A percentile compares a stretch with the other conserved stretches of the same genome.
Conservation (phyloP, 2,888 invertebrate genomes). For the Ophion ellenae region DNA sequence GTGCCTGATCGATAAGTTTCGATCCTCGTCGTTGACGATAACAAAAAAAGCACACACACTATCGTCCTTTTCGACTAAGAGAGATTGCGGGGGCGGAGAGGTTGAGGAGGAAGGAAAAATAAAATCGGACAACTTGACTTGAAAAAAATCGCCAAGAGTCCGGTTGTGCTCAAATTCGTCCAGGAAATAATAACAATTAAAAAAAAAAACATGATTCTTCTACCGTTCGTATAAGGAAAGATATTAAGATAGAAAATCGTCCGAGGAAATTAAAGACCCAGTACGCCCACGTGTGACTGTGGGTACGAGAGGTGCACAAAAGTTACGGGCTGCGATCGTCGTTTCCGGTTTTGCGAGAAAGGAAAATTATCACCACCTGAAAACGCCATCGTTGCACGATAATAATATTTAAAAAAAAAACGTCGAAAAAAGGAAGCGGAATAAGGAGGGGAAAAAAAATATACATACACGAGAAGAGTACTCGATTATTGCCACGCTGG, state of each 20-base stretch:
- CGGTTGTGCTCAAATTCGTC: constrained; percentile 63
- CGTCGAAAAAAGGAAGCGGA: constrained; percentile 5
- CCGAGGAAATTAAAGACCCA: constrained; percentile 11
- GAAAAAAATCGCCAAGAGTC: constrained; percentile 32
- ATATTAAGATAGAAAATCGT: constrained; percentile 18
- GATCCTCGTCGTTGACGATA: not conserved
- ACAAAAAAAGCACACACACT: not conserved
- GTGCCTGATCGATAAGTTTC: not conserved
- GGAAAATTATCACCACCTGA: constrained; percentile 30
- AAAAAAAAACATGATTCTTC: constrained; percentile 44
- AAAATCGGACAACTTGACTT: constrained; percentile 20
- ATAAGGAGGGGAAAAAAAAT: constrained; percentile 27
- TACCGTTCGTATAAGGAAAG: constrained; percentile 27
- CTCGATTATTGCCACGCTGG: constrained; percentile 64
- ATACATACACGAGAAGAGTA: constrained; percentile 52
- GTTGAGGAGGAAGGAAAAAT: not conserved
- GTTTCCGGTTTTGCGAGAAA: constrained; percentile 27
- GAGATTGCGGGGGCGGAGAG: constrained; percentile 13
- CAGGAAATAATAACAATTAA: constrained; percentile 49
- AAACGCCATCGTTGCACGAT: constrained; percentile 2
- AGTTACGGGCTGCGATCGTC: constrained; percentile 26
- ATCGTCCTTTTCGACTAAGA: constrained; percentile 50
- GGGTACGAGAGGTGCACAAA: constrained; percentile 10
- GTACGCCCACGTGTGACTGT: constrained; percentile 32
- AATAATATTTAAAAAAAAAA: not conserved